Base-by-base conservation (phyloP, 2,797 vertebrate genomes). In the Neosilurus hyrtlii region DNA sequence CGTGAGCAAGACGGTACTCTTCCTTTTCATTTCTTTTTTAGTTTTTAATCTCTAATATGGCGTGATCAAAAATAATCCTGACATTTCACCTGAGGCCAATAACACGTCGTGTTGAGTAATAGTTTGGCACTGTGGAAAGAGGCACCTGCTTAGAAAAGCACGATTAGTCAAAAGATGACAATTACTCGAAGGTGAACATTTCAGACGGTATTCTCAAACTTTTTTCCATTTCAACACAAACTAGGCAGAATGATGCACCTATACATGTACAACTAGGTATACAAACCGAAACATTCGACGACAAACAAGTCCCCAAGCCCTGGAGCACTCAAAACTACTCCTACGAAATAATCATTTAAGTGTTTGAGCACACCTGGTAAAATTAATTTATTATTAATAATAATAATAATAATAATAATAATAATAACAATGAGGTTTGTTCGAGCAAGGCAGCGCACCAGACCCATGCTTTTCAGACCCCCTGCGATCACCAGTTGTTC, bases 11-110 rank as follows among this genome's bases (percentile, higher is more conserved):
- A 82, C 52, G 15, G 62, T 18, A 63, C 56, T 22, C 73, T 80
- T 84, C 67, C 56, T 52, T 78, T 75, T 49, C 57, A 62, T 9
- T 82, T 77, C 30, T n/a, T 76, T 14, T 70, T 35, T 15, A 5
- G 15, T 20, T 14, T 22, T 52, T 18, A 18, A 52, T 37, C n/a
- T 78, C 67, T n/a, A 57, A 85, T 82, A 79, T 71, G 57, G 59
- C 59, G 4, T 75, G 66, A 43, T 72, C 49, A 65, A 85, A 85
- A 79, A 82, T 70, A 82, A 73, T 79, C 37, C 75, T 67, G 84
- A 79, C 75, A 82, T 67, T 37, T 59, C 1, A 54, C 67, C 68
- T 26, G 14, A 2, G 56, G 80, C 75, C 35, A 78, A 72, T 22
- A 72, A 59, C 56, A 79, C 18, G 5, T 12, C 18, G 24, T 78